Percentiles rank a stretch among this genome's conserved stretches.
Conservation (phyloP, 2,797 vertebrate genomes). For the Lagorchestes hirsutus region DNA sequence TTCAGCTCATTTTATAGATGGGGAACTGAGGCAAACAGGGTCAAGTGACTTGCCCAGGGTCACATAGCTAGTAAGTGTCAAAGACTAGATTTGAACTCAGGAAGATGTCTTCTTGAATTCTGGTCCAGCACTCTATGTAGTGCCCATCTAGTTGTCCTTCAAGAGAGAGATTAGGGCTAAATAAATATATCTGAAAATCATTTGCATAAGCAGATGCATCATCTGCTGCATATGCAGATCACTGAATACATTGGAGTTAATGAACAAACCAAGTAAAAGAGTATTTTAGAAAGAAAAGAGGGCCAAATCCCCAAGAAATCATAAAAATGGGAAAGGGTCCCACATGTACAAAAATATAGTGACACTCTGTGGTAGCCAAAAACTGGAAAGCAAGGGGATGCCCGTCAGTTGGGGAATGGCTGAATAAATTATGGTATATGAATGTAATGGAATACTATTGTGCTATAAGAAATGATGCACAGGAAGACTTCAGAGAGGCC, state of each 20-base stretch:
- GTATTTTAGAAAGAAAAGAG: neutral
- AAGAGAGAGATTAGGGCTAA: neutral
- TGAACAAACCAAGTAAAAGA: neutral
- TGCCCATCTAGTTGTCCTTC: neutral
- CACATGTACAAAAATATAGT: no score
- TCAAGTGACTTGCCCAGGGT: neutral
- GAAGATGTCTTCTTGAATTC: neutral
- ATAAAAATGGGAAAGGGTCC: no score
- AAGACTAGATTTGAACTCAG: neutral
- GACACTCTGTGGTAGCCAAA: no score
- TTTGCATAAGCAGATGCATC: neutral
- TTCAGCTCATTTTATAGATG: neutral
- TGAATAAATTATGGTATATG: no score
- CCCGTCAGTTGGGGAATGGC: no score
- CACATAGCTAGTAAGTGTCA: neutral
- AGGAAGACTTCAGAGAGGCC: no score
- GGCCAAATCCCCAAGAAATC: no score
- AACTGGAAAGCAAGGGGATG: no score
- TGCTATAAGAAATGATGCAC: no score
- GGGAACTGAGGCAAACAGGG: neutral
- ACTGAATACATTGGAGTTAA: neutral
- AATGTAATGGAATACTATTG: no score
- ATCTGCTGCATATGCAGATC: neutral
- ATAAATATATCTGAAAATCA: neutral
- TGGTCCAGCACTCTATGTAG: neutral